phyloP scores from a whole-genome alignment of 2,113 vertebrate genomes.

The Suricata suricatta region DNA sequence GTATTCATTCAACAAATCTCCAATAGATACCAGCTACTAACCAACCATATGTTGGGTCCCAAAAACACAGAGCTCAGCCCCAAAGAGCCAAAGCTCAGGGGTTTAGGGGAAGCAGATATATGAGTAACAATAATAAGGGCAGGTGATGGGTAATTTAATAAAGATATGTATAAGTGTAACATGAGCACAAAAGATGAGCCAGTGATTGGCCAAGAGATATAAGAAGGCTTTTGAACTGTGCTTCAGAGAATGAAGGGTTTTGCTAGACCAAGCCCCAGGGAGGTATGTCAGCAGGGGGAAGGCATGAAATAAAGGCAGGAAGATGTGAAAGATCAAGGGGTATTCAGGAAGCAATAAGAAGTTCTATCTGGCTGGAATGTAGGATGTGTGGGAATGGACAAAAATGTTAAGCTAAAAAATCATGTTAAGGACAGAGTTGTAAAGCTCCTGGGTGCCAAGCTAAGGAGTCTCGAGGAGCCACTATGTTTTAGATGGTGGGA shows the following conservation, averaged over 20 bases:
- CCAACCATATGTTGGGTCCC: not conserved
- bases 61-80: not conserved
- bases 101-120: not conserved
- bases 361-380: not conserved
- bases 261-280: not conserved
- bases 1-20: not conserved
- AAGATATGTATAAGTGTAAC: not conserved
- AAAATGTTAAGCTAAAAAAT: not conserved
- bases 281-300: not conserved
- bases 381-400: not conserved
- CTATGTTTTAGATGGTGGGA: not conserved
- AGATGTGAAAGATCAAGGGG: not conserved
- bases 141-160: not conserved
- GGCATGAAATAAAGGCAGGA: not conserved
- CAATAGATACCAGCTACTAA: not conserved
- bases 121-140: not conserved
- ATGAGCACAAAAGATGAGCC: not conserved
- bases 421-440: not conserved
- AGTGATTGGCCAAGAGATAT: not conserved
- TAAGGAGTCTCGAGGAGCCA: not conserved
- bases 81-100: not conserved
- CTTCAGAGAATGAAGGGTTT: not conserved
- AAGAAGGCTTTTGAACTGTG: not conserved
- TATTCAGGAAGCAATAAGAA: not conserved
- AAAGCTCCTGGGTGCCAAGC: not conserved